phyloP scores from a whole-genome alignment of 2,888 invertebrate species.

The Aphodius sticticus region DNA sequence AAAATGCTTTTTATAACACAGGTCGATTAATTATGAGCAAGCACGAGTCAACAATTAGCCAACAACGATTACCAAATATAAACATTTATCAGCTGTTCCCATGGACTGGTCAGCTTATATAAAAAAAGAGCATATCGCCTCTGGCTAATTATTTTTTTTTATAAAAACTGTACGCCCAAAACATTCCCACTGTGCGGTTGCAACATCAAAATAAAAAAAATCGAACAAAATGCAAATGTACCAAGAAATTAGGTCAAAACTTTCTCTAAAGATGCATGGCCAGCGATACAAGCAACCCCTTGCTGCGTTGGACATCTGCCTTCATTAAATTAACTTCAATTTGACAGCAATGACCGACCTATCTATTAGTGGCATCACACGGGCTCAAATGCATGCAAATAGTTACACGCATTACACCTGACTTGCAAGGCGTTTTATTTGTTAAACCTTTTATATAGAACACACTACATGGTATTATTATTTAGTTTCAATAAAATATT shows the following conservation, averaged over 20 bases:
- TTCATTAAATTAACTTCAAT: not conserved
- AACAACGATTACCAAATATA: not conserved
- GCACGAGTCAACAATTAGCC: not conserved
- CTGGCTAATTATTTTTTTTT: not conserved
- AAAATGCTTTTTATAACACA: not conserved
- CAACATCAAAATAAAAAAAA: not conserved
- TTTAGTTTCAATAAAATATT: no score
- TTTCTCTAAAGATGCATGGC: conserved; percentile 32
- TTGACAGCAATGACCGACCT: not conserved
- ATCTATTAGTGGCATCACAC: not conserved
- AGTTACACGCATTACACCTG: no score
- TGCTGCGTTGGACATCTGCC: conserved; percentile 14
- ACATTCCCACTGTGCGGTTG: not conserved
- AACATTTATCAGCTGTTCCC: not conserved
- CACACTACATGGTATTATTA: no score
- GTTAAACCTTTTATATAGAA: no score
- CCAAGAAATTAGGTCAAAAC: conserved; percentile 35
- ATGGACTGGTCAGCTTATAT: not conserved
- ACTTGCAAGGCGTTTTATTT: no score
- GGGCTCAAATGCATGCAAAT: no score
- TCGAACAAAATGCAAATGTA: conserved; percentile 25
- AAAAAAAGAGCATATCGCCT: not conserved
- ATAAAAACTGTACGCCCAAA: not conserved
- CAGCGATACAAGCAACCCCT: not conserved
- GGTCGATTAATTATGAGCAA: not conserved